Percentiles rank a stretch among this genome's conserved stretches.
Conservation (phyloP, 2,888 invertebrate genomes). For the Pristionchus exspectatus region DNA sequence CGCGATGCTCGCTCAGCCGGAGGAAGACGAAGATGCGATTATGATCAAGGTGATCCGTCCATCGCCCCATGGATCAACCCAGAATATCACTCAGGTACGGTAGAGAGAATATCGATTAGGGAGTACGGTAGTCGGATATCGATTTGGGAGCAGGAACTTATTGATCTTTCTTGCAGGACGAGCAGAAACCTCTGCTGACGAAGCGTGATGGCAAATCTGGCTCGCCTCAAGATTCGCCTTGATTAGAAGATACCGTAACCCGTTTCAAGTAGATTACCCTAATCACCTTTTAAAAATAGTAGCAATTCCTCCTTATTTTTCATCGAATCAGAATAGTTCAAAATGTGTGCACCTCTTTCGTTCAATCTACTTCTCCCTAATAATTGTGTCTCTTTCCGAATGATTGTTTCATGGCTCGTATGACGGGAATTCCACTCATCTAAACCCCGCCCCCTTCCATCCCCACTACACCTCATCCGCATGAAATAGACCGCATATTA, state of each 20-base stretch:
- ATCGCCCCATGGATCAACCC: slow-evolving; percentile 69
- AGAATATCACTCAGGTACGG: slow-evolving; percentile 59
- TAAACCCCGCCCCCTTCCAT: neutral
- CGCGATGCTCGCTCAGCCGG: slow-evolving; percentile 70
- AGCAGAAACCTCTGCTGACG: slow-evolving; percentile 46
- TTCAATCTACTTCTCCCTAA: neutral
- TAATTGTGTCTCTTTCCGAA: neutral
- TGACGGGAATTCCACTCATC: slow-evolving; percentile 31
- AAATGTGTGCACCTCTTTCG: neutral
- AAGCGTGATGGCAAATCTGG: slow-evolving; percentile 30
- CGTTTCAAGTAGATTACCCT: neutral
- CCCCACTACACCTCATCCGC: neutral
- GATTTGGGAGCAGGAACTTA: neutral
- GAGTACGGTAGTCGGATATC: neutral
- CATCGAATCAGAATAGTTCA: slow-evolving; percentile 19
- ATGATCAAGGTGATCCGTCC: slow-evolving; percentile 77
- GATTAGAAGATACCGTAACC: slow-evolving; percentile 23
- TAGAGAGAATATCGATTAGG: neutral
- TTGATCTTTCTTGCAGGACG: slow-evolving; percentile 28
- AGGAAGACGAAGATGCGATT: slow-evolving; percentile 78
- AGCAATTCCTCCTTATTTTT: neutral
- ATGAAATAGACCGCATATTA: neutral
- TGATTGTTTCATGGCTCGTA: slow-evolving; percentile 30
- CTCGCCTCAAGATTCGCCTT: neutral
- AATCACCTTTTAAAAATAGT: neutral